These are phyloP conservation scores for Apus apus DNA, from an alignment of 2,113 vertebrate genomes.

Conservation along the genomic window DNA sequence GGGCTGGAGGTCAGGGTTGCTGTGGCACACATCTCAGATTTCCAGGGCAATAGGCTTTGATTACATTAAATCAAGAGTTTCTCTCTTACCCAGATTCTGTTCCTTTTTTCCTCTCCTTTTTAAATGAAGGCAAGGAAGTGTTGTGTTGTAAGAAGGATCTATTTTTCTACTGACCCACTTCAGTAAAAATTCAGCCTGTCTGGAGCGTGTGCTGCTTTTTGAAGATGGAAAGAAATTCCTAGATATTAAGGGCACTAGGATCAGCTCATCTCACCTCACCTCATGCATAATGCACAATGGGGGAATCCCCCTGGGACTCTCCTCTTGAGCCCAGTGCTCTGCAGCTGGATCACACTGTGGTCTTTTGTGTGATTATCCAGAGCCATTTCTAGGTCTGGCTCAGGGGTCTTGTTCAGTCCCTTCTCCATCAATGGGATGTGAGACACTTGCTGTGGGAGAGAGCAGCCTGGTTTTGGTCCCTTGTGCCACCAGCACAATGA, in stretches of 20 bases:
- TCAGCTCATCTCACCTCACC: conserved; percentile 22
- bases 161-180: conserved; percentile 61
- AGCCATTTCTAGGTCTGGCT: not conserved
- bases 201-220: not conserved
- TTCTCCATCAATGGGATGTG: accelerated
- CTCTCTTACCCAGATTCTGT: not conserved
- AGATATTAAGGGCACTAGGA: not conserved
- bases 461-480: not conserved
- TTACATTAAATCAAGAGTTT: not conserved
- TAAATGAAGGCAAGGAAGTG: not conserved
- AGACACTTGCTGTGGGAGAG: not conserved
- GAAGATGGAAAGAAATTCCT: not conserved
- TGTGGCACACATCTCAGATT: not conserved
- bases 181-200: not conserved
- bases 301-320: not conserved
- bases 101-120: not conserved
- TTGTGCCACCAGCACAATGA: not conserved
- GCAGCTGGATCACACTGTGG: not conserved
- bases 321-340: not conserved
- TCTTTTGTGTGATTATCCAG: not conserved
- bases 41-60: conserved; percentile 13
- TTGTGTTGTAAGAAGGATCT: not conserved
- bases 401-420: not conserved
- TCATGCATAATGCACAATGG: not conserved
- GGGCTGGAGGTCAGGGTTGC: not conserved